phyloP scores from a whole-genome alignment of 2,888 invertebrate genomes.

The Notodonta dromedarius region DNA sequence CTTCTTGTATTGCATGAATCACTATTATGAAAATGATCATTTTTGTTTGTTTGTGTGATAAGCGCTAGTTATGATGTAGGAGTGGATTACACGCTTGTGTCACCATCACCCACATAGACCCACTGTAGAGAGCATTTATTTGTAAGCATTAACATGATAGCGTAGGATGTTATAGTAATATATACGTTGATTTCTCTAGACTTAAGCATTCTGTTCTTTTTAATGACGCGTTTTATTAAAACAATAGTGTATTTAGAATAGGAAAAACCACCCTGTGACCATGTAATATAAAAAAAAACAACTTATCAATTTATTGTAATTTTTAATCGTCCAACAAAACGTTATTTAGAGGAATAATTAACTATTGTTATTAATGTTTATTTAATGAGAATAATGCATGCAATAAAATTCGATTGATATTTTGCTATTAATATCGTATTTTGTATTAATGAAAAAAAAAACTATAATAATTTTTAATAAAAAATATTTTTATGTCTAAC shows the following conservation, averaged over 20 bases:
- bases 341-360: constrained; percentile 62
- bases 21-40: not conserved
- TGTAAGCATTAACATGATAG: constrained; percentile 77
- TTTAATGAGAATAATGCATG: constrained; percentile 71
- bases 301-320: constrained; percentile 43
- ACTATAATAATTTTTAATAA: constrained; percentile 14
- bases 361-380: constrained; percentile 65
- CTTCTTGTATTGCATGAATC: not conserved
- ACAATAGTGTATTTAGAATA: constrained; percentile 40
- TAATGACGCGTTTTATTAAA: constrained; percentile 59
- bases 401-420: constrained; percentile 80
- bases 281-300: constrained; percentile 29
- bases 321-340: constrained; percentile 67
- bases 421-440: constrained; percentile 69
- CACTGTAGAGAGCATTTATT: constrained; percentile 79
- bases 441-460: constrained; percentile 45
- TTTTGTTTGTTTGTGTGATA: not conserved
- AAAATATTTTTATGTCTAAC: constrained; percentile 64
- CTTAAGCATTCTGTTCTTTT: constrained; percentile 75
- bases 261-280: constrained; percentile 37
- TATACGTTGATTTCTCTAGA: constrained; percentile 82
- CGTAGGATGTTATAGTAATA: constrained; percentile 81
- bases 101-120: constrained; percentile 47
- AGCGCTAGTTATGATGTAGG: not conserved
- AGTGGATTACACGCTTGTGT: constrained; percentile 26